Evolutionary conservation across 2,113 vertebrate genomes (phyloP), one percentile per base, ranked within the genome.

Genomic region (Hyaena hyaena): DNA sequence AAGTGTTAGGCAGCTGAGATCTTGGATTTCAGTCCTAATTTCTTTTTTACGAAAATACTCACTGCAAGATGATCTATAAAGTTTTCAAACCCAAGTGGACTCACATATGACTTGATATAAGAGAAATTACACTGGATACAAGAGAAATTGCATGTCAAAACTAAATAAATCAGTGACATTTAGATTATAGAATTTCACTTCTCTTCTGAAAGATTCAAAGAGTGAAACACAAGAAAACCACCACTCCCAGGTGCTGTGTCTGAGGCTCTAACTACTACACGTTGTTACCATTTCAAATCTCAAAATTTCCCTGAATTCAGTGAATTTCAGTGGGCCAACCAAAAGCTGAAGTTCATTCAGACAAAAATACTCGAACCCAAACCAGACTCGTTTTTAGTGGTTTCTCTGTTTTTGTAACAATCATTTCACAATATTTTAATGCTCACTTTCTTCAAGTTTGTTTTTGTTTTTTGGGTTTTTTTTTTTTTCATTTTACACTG

Each of bases 131-230:
- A 92, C 16, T 39, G 39, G 39, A 50, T 50, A 50, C 14, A 50
- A 55, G 53, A 55, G 53, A 55, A 91, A 97, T 87, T 83, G 87
- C 3, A 92, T 19, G 77, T 81, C 83, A 95, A 97, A 97, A 95
- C 39, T 87, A 97, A 95, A 79, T 43, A 81, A 96, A 74, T 65
- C 88, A 93, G 84, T 93, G 96, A 97, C 97, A 97, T 85, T 90
- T 48, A 26, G 50, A 91, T 76, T 63, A 92, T 43, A 95, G 74
- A 97, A 98, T 98, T 98, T 98, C 97, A 98, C 96, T 98, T 98
- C 98, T 97, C 97, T 97, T 97, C 76, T 96, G 96, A 96, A 97
- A 97, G 76, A 96, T 16, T 87, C 93, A 93, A 92, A 94, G 58
- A 95, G 95, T 86, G 92, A 96, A 97, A 95, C 71, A 89, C 83